Base-by-base conservation (phyloP, 2,888 invertebrate species). In the Dryobotodes eremita region DNA sequence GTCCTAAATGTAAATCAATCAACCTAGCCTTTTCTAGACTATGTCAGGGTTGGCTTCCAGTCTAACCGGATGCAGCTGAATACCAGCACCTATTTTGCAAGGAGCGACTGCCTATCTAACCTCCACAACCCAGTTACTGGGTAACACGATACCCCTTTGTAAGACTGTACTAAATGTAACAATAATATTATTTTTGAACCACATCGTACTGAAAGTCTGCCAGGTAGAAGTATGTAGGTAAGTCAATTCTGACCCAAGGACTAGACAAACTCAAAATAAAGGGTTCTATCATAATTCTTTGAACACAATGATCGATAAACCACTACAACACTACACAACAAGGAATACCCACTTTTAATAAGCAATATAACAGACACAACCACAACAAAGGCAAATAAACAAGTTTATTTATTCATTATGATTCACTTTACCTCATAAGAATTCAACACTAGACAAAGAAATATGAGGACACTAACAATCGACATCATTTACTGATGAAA, bases 341-440 rank as follows among this genome's bases (percentile, higher is more conserved):
- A 59, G 10, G 46, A 62, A 20, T 57, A 15, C 17, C 42, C 57
- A 76, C 31, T 77, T 36, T 10, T 17, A 71, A 15, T 17, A 71
- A 68, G 23, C 65, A 65, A 42, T 26, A 17, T 57, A 59, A 64
- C 68, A 57, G 48, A 57, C 36, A 36, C 66, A 17, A 62, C 2
- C 72, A 71, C 13, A 78, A 85, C 50, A 83, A 75, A 85, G 62
- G 50, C 13, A 64, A 70, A 83, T 1, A 83, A 62, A 70, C n/a
- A 75, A 20, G 26, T 68, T 68, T 61, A 69, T 72, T 71, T 50
- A 77, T 13, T 62, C 1, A 4, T 48, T 20, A 64, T 42, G 6
- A 64, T 62, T 65, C 73, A 73, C 70, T 70, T 80, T 80, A 88
- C 88, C 88, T 88, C 87, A 75, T 78, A 80, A 0, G 79, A 79